Evolutionary conservation across 2,888 invertebrate species (phyloP).

Genomic region (Agrotis exclamationis): DNA sequence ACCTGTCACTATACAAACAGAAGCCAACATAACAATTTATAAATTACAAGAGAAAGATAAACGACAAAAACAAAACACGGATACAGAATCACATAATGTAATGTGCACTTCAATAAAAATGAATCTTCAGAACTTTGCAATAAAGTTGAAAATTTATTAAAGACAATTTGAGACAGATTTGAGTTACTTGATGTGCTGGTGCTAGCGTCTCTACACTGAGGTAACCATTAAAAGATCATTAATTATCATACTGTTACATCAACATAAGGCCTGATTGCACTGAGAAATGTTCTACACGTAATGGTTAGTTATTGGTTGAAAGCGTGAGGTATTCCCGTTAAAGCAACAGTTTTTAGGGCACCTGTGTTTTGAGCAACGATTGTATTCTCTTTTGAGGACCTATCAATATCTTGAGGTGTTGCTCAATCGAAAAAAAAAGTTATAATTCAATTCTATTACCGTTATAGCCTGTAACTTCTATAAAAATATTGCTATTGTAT

Average conservation of each 20-base stretch:
- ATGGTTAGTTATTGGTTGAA: not conserved
- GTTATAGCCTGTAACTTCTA: too few relatives aligned
- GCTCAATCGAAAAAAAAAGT: too few relatives aligned
- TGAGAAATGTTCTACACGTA: slow-evolving; percentile 35
- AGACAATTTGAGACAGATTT: too few relatives aligned
- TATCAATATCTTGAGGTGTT: too few relatives aligned
- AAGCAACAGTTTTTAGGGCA: too few relatives aligned
- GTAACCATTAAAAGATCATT: slow-evolving; percentile 54
- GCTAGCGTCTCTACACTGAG: not conserved
- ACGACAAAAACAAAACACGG: slow-evolving; percentile 29
- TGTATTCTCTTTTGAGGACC: too few relatives aligned
- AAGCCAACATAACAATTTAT: not conserved
- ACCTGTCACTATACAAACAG: not conserved
- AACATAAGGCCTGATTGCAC: slow-evolving; percentile 36
- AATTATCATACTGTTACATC: slow-evolving; percentile 42
- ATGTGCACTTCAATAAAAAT: not conserved
- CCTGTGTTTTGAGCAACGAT: too few relatives aligned
- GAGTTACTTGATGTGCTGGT: too few relatives aligned
- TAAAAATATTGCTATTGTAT: too few relatives aligned
- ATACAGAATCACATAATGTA: slow-evolving; percentile 45
- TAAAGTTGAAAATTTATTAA: too few relatives aligned
- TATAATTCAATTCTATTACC: too few relatives aligned
- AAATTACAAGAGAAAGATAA: slow-evolving; percentile 2
- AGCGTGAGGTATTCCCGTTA: not conserved
- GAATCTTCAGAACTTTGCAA: too few relatives aligned